A percentile compares a stretch with the other conserved stretches of the same genome.
Evolutionary conservation across 1,140 invertebrate species (phyloP).

Genomic region (Bombus huntii): DNA sequence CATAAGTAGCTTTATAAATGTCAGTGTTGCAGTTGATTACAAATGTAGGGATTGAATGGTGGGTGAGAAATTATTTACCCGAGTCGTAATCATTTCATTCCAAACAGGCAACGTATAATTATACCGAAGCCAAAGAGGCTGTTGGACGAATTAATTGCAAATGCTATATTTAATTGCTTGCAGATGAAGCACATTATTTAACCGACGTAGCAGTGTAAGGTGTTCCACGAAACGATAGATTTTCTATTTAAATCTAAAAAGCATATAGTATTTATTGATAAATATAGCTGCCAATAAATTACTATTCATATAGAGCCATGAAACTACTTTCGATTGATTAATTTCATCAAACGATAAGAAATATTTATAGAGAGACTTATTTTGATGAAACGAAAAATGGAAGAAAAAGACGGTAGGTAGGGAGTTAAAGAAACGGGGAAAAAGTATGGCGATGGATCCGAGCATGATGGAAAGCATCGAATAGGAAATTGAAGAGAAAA

Average conservation of each 20-base stretch:
- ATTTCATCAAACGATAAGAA: background rate
- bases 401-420: background rate
- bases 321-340: background rate
- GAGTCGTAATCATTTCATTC: background rate
- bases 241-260: constrained; percentile 21
- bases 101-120: background rate
- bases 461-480: background rate
- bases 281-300: constrained; percentile 33
- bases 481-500: background rate
- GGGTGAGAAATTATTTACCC: background rate
- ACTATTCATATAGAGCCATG: background rate
- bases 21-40: background rate
- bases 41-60: background rate
- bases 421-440: background rate
- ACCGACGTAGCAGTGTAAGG: background rate
- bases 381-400: background rate
- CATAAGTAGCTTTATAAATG: background rate
- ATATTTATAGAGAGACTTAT: background rate
- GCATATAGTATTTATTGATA: constrained; percentile 22
- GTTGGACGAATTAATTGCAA: background rate
- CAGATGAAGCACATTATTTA: background rate
- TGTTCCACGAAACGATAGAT: background rate
- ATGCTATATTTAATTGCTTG: background rate
- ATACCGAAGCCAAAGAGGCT: background rate
- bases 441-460: background rate